phyloP scores from a whole-genome alignment of 2,113 vertebrate genomes.

The Fukomys damarensis region DNA sequence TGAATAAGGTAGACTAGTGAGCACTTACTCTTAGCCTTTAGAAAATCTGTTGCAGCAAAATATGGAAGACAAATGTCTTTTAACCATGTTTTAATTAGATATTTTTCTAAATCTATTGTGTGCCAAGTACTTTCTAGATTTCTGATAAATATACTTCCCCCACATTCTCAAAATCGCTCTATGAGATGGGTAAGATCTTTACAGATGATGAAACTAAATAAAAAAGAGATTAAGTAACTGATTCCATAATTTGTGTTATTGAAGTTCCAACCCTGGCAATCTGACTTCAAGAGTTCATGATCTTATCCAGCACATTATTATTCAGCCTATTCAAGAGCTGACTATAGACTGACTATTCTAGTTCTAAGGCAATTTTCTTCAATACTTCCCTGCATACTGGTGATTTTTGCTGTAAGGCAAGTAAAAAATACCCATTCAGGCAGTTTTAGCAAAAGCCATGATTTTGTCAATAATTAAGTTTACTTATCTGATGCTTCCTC shows the following conservation, averaged over 20 bases:
- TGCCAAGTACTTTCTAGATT: not conserved
- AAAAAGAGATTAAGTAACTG: not conserved
- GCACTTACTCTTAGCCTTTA: not conserved
- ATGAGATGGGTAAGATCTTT: not conserved
- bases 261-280: not conserved
- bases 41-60: not conserved
- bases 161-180: not conserved
- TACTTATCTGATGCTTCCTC: not conserved
- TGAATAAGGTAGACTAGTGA: not conserved
- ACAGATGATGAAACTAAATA: not conserved
- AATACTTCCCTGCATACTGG: not conserved
- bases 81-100: conserved; percentile 4
- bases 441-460: not conserved
- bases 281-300: not conserved
- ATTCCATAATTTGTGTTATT: not conserved
- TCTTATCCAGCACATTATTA: conserved; percentile 8
- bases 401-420: conserved; percentile 25
- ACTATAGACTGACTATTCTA: not conserved
- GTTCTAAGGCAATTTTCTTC: conserved; percentile 12
- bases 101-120: not conserved
- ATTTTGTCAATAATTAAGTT: not conserved
- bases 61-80: not conserved
- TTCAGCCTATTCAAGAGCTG: not conserved
- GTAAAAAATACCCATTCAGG: not conserved
- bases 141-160: not conserved